Base-by-base conservation (phyloP, 2,888 invertebrate species). In the Ichneumoninae sp. region DNA sequence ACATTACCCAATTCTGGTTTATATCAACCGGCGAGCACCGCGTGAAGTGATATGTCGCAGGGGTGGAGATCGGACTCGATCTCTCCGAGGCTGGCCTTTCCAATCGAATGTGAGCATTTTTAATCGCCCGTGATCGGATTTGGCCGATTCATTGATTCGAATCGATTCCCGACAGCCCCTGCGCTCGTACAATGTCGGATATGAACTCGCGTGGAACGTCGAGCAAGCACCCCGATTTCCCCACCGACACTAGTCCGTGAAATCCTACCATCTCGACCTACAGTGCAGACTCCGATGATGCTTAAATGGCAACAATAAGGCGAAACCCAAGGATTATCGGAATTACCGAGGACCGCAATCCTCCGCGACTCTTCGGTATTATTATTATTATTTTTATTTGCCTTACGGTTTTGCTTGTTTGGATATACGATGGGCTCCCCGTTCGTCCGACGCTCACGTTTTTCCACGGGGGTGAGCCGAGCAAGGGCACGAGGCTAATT, bases 361-460 rank as follows among this genome's bases (percentile, higher is more conserved):
- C 71, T 79, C 30, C 74, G 57, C 79, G 80, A 69, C 71, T 63
- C 69, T 77, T 52, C 71, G 75, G 83, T 80, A 87, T 85, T 63
- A n/a, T 87, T 85, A 84, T 85, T 33, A 33, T 87, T 85, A 86
- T 85, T 85, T 75, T 82, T 85, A 86, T 86, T 87, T 83, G 83
- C 87, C 83, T 83, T 79, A 85, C 78, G 85, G 86, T 85, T 78
- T 76, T 36, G 77, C 74, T 57, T 83, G 79, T 87, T 87, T 87
- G 83, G 66, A 36, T 74, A 69, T 60, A 63, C 65, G 50, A 70
- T 44, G 70, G 79, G 50, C 78, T 77, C 52, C 65, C 8, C 60
- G 84, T 82, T 77, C 69, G 75, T 81, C 60, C 65, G n/a, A 30
- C 44, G 65, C 54, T 63, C 65, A 57, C 63, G 82, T 83, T 83